phyloP scores from a whole-genome alignment of 2,797 vertebrate species.

The Gymnocypris eckloni region DNA sequence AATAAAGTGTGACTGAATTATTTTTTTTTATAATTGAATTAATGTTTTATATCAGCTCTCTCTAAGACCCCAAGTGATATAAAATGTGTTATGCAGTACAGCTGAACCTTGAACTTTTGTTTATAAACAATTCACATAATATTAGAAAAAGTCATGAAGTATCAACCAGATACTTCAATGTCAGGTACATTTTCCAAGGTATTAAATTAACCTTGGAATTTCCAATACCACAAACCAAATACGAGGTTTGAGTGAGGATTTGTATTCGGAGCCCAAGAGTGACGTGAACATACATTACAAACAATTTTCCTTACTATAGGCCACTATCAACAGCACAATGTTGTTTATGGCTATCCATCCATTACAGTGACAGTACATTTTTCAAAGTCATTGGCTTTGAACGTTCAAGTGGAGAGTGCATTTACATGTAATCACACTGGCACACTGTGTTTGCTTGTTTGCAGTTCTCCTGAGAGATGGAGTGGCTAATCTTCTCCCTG shows the following conservation, averaged over 20 bases:
- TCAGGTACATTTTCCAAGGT: neutral
- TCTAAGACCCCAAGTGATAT: neutral
- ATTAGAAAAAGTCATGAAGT: neutral
- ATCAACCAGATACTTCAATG: no score
- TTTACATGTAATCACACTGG: slow-evolving; percentile 19
- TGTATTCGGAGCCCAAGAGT: neutral
- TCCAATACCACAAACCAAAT: neutral
- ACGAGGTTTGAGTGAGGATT: neutral
- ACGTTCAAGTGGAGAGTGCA: neutral
- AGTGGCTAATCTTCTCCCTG: slow-evolving; percentile 82
- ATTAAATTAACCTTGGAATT: neutral
- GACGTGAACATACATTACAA: neutral
- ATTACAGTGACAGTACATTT: neutral
- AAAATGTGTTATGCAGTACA: neutral
- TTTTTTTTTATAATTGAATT: neutral
- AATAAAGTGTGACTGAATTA: neutral
- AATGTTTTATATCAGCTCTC: neutral
- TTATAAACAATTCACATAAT: neutral
- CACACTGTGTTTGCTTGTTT: slow-evolving; percentile 57
- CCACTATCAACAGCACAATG: neutral
- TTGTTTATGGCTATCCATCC: neutral
- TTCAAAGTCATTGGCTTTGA: neutral
- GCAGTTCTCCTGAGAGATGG: slow-evolving; percentile 78
- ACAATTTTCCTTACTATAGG: neutral
- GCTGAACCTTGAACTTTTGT: neutral